Conservation (phyloP, 1,140 invertebrate genomes). For the Caerostris extrusa region DNA sequence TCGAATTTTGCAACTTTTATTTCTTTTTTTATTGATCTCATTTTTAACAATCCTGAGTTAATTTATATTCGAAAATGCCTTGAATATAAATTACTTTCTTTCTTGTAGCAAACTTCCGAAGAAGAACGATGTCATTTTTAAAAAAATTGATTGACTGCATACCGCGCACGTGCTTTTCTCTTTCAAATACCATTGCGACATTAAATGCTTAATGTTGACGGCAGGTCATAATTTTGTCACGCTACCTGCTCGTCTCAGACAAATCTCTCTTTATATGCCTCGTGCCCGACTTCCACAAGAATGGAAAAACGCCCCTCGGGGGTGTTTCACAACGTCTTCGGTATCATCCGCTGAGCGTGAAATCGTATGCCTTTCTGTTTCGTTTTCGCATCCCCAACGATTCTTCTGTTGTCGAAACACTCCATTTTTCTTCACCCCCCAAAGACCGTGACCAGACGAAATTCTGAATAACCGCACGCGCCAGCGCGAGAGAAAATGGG, state of each 20-base stretch:
- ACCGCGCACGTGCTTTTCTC: too few species aligned
- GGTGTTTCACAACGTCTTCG: conserved; percentile 46
- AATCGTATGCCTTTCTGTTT: conserved; percentile 45
- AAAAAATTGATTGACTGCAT: too few species aligned
- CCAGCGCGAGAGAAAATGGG: background rate
- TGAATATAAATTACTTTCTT: too few species aligned
- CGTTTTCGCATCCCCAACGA: background rate
- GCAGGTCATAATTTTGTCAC: background rate
- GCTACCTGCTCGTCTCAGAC: background rate
- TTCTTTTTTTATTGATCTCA: too few species aligned
- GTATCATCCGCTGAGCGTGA: conserved; percentile 59
- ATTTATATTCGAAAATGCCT: too few species aligned
- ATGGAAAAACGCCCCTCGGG: conserved; percentile 1
- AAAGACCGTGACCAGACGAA: background rate
- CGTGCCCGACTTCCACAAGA: conserved; percentile 3
- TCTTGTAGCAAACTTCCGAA: too few species aligned
- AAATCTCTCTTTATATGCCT: conserved; percentile 7
- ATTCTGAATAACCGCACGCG: background rate
- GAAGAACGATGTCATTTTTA: too few species aligned
- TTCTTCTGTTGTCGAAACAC: background rate
- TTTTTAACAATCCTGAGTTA: too few species aligned
- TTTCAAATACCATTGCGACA: background rate
- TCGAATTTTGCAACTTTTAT: too few species aligned
- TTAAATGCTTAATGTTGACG: background rate
- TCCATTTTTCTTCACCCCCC: background rate